Evolutionary conservation across 2,113 vertebrate genomes (phyloP), one percentile per base, ranked within the genome.

Genomic region (Tetrax tetrax): DNA sequence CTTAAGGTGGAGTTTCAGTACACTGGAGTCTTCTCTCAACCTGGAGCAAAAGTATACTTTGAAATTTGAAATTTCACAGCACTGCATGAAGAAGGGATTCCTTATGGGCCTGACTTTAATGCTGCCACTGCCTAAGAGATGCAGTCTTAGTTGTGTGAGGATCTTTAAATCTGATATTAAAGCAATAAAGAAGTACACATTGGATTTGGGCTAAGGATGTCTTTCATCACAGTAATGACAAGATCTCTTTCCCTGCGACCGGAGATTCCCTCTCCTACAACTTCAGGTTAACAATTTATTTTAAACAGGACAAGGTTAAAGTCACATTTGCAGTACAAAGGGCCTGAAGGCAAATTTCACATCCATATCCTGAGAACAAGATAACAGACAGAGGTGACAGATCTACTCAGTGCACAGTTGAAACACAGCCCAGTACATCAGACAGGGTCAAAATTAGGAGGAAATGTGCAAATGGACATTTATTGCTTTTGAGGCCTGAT

Each of bases 321-420:
- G 66, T 89, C 69, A 56, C 77, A 27, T 63, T 81, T 92, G 53
- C 70, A 87, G 50, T 25, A 56, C 13, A 61, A 48, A 75, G 16
- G 69, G 64, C 35, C 76, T 75, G 41, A 54, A 79, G n/a, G 60
- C 41, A 96, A 89, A 97, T 78, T 93, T 92, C 66, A 77, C 53
- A 92, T 80, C 65, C 12, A 25, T 29, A 48, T 61, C 57, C 59
- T 75, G 45, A 91, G 76, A 92, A 65, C 21, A 43, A 77, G 72
- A 3, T 57, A 87, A 84, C 13, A 48, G 64, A 60, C 23, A 64
- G 8, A 10, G 14, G 29, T 63, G 59, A 72, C 48, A 80, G 77
- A 68, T 54, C 38, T 87, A 57, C 43, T 28, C 2, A 6, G 29
- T 68, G 38, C 48, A 61, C 23, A 23, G 38, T 53, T 53, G 48